A percentile compares a stretch with the other conserved stretches of the same genome.
phyloP scores from a whole-genome alignment of 2,888 invertebrate genomes.

The Phaedon cochleariae region DNA sequence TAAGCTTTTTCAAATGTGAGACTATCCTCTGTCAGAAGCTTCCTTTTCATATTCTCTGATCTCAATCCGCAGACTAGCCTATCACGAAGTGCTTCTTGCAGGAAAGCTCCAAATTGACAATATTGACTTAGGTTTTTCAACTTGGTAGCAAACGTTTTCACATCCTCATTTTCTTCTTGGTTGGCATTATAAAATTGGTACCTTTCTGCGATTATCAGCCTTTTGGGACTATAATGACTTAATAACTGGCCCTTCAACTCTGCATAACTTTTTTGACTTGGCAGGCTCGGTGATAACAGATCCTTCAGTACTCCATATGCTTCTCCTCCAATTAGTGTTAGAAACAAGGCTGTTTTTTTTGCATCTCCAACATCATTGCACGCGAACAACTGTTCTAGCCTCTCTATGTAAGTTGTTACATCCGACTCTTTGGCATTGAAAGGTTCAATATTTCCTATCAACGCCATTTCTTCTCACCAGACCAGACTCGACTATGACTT shows the following conservation, averaged over 20 bases:
- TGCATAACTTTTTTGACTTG: neutral
- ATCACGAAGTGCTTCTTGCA: conserved; percentile 7
- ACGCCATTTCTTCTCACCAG: too few relatives aligned
- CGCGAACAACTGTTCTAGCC: neutral
- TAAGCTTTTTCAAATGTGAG: too few relatives aligned
- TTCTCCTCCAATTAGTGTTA: too few relatives aligned
- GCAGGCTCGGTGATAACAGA: neutral
- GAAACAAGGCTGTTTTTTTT: neutral
- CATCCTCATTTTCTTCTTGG: neutral
- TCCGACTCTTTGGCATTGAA: neutral
- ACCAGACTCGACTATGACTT: too few relatives aligned
- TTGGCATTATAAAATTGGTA: neutral
- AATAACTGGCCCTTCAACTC: neutral
- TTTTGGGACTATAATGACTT: conserved; percentile 2
- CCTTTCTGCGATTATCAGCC: conserved; percentile 1
- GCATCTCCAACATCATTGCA: neutral
- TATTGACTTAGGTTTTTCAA: conserved; percentile 5
- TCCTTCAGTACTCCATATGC: neutral
- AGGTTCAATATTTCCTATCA: too few relatives aligned
- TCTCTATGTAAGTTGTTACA: neutral
- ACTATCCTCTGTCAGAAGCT: too few relatives aligned
- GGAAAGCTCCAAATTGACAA: neutral
- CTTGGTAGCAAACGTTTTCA: neutral
- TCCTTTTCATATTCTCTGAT: too few relatives aligned
- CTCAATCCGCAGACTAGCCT: conserved; percentile 11